Evolutionary conservation across 2,797 vertebrate species (phyloP).

Genomic region (Acanthurus lineatus): DNA sequence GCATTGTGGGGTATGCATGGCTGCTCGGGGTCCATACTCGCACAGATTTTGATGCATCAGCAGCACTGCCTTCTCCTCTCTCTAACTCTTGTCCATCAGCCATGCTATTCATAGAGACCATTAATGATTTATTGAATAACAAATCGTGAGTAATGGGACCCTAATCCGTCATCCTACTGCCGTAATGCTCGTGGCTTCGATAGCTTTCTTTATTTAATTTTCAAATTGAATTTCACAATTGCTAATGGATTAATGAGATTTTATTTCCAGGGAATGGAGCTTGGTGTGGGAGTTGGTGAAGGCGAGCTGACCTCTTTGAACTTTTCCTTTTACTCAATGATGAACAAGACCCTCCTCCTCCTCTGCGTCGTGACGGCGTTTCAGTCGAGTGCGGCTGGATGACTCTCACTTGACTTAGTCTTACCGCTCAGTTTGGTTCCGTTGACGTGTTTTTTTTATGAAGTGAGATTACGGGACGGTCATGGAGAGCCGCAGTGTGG

Average conservation of each 20-base stretch:
- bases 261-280: conserved; percentile 47
- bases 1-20: conserved; percentile 67
- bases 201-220: too few relatives aligned
- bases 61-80: conserved; percentile 58
- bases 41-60: conserved; percentile 74
- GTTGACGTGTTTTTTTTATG: conserved; percentile 37
- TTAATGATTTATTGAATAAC: conserved; percentile 89
- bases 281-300: conserved; percentile 8
- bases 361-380: neutral
- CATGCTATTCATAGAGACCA: conserved; percentile 84
- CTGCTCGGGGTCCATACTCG: conserved; percentile 29
- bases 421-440: conserved; percentile 8
- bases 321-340: neutral
- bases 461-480: conserved; percentile 35
- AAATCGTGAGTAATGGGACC: conserved; percentile 85
- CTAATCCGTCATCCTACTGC: conserved; percentile 79
- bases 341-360: conserved; percentile 6
- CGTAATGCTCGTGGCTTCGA: conserved; percentile 58
- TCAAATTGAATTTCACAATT: conserved; percentile 77
- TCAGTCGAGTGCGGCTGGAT: neutral
- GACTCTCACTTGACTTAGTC: conserved; percentile 25
- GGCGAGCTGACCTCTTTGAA: conserved; percentile 39
- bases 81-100: conserved; percentile 77
- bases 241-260: conserved; percentile 74
- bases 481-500: conserved; percentile 35